A percentile compares a stretch with the other conserved stretches of the same genome.
Conservation (phyloP, 2,113 vertebrate species). For the Labeo rohita region DNA sequence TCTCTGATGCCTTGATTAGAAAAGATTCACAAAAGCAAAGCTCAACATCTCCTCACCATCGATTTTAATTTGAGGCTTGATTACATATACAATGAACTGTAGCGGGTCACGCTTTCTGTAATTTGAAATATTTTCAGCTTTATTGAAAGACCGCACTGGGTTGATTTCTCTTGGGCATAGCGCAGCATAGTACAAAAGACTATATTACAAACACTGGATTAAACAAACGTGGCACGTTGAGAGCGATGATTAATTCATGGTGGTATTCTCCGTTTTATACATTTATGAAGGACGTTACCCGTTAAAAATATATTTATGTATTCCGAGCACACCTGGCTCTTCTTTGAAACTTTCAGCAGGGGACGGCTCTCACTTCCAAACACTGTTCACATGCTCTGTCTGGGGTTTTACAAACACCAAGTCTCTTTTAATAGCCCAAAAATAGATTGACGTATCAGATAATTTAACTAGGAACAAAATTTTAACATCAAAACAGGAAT, state of each 20-base stretch:
- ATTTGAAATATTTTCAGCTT: slow-evolving; percentile 28
- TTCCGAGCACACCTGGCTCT: slow-evolving; percentile 30
- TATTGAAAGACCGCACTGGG: slow-evolving; percentile 34
- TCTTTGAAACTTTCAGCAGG: slow-evolving; percentile 74
- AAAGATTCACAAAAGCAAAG: not conserved
- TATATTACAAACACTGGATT: slow-evolving; percentile 49
- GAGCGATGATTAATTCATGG: slow-evolving; percentile 52
- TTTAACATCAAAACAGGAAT: not conserved
- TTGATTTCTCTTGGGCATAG: slow-evolving; percentile 51
- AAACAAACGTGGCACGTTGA: slow-evolving; percentile 42
- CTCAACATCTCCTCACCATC: not conserved
- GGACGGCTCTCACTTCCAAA: slow-evolving; percentile 67
- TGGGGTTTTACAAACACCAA: slow-evolving; percentile 2
- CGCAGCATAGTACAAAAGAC: slow-evolving; percentile 17
- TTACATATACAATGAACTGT: slow-evolving; percentile 30
- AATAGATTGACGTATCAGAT: not conserved
- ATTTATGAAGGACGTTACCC: slow-evolving; percentile 45
- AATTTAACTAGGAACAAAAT: too few species aligned
- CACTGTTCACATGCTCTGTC: slow-evolving; percentile 15
- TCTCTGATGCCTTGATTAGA: slow-evolving; percentile 18
- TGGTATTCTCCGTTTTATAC: slow-evolving; percentile 44
- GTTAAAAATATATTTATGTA: slow-evolving; percentile 32
- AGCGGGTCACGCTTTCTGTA: not conserved
- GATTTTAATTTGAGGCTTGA: slow-evolving; percentile 36
- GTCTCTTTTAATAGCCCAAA: not conserved